These are phyloP conservation scores for Bellardia pandia DNA, from an alignment of 2,888 invertebrate species.

Conservation along the genomic window DNA sequence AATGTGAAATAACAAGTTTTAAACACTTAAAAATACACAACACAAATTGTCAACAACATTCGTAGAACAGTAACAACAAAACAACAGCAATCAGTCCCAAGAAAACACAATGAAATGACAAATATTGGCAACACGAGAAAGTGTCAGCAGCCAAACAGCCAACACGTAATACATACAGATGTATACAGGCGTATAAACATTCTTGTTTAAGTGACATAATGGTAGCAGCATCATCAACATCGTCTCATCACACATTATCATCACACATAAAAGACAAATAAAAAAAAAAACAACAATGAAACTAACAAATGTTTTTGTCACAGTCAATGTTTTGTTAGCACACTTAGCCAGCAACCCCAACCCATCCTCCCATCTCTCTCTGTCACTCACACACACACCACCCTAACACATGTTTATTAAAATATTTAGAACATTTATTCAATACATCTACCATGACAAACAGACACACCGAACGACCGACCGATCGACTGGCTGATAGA, in stretches of 20 bases:
- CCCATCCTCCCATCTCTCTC: no score
- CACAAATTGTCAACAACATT: neutral
- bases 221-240: neutral
- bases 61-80: neutral
- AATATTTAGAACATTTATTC: constrained; percentile 43
- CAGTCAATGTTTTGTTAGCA: constrained; percentile 29
- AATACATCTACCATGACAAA: neutral
- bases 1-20: neutral
- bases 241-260: neutral
- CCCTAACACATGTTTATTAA: neutral
- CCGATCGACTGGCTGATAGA: neutral
- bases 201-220: neutral
- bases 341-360: neutral
- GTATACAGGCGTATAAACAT: neutral
- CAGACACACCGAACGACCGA: neutral
- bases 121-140: constrained; percentile 22
- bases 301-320: constrained; percentile 11
- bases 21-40: neutral
- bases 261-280: neutral
- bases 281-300: constrained; percentile 21
- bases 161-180: neutral
- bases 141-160: constrained; percentile 21
- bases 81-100: neutral
- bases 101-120: constrained; percentile 27
- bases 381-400: neutral